Percentiles rank a stretch among this genome's conserved stretches.
phyloP scores from a whole-genome alignment of 2,113 vertebrate species.

The Alces alces region DNA sequence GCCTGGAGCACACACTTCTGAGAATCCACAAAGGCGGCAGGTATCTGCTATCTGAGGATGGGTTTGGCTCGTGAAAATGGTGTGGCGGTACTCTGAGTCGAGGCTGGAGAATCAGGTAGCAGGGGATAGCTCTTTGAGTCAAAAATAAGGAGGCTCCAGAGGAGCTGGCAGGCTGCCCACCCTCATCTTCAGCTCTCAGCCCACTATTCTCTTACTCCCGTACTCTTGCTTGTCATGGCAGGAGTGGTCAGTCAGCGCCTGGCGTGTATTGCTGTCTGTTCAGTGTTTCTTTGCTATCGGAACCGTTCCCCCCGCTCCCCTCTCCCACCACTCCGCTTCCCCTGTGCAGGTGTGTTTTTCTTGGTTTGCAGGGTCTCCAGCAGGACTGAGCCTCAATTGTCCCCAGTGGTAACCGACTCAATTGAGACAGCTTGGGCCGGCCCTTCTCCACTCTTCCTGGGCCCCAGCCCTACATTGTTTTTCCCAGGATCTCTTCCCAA shows the following conservation, averaged over 20 bases:
- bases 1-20: not conserved
- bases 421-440: not conserved
- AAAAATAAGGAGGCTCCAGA: not conserved
- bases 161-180: not conserved
- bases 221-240: rapidly evolving
- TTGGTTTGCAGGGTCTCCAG: not conserved
- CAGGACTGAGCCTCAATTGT: not conserved
- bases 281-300: not conserved
- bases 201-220: rapidly evolving
- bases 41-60: not conserved
- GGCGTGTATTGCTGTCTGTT: no score
- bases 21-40: not conserved
- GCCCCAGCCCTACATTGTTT: rapidly evolving
- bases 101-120: not conserved
- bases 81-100: not conserved
- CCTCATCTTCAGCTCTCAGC: not conserved
- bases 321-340: not conserved
- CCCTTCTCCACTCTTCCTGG: not conserved
- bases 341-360: no score
- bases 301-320: rapidly evolving
- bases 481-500: not conserved
- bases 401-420: not conserved
- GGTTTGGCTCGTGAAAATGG: not conserved
- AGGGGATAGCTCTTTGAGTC: not conserved
- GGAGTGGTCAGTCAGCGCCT: rapidly evolving